These are phyloP conservation scores for Aricia artaxerxes DNA, from an alignment of 2,888 invertebrate genomes.

Conservation along the genomic window DNA sequence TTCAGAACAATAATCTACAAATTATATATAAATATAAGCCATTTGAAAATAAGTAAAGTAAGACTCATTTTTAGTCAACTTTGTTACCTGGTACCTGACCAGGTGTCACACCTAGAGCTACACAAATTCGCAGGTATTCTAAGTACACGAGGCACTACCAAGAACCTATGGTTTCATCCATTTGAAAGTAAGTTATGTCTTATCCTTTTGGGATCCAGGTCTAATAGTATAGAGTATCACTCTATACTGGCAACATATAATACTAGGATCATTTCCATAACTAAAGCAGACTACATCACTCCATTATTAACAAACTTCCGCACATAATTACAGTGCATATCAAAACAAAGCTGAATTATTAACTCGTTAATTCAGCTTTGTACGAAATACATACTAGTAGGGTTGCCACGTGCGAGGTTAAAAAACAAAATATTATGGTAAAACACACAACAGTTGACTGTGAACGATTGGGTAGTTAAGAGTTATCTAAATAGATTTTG, in stretches of 20 bases:
- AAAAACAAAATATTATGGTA: background rate
- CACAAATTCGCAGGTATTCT: too few relatives aligned
- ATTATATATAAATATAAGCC: too few relatives aligned
- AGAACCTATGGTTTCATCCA: too few relatives aligned
- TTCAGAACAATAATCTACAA: too few relatives aligned
- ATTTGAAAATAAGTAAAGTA: too few relatives aligned
- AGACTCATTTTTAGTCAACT: too few relatives aligned
- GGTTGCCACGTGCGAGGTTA: background rate
- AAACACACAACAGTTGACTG: background rate
- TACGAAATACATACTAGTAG: constrained; percentile 33
- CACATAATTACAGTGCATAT: constrained; percentile 42
- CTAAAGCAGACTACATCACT: constrained; percentile 33
- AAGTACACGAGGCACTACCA: too few relatives aligned
- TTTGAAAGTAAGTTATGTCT: too few relatives aligned
- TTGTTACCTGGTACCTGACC: too few relatives aligned
- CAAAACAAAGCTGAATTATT: constrained; percentile 43
- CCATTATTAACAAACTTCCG: constrained; percentile 42
- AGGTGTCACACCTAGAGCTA: too few relatives aligned
- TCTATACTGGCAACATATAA: background rate
- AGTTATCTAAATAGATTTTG: background rate
- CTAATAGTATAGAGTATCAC: background rate
- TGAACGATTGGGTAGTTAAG: too few relatives aligned
- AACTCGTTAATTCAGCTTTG: constrained; percentile 38
- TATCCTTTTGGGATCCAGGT: too few relatives aligned
- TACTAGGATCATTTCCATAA: background rate